These are phyloP conservation scores for Salvelinus alpinus DNA, from an alignment of 2,113 vertebrate species.

Conservation along the genomic window DNA sequence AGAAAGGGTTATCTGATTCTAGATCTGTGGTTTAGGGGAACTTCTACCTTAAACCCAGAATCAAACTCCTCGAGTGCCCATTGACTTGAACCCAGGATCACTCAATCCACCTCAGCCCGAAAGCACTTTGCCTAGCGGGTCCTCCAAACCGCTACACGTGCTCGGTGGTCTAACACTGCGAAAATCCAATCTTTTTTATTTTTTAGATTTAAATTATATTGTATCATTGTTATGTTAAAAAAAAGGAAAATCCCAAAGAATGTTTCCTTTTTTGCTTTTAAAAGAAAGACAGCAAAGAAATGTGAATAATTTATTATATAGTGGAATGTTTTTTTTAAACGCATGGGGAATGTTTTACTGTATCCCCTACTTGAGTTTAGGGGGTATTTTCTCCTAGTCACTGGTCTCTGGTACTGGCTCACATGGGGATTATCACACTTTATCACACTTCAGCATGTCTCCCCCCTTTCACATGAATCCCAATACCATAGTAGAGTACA, in stretches of 20 bases:
- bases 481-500: no score
- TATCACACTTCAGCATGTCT: neutral
- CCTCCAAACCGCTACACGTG: neutral
- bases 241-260: slow-evolving; percentile 25
- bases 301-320: slow-evolving; percentile 30
- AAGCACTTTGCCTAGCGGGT: slow-evolving; percentile 15
- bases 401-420: neutral
- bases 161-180: slow-evolving; percentile 5
- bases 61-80: neutral
- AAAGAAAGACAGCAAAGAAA: slow-evolving; percentile 4
- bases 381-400: slow-evolving; percentile 2
- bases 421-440: neutral
- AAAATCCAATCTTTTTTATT: neutral
- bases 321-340: slow-evolving; percentile 35
- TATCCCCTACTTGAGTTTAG: slow-evolving; percentile 11
- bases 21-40: neutral
- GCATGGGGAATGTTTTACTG: slow-evolving; percentile 54
- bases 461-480: no score
- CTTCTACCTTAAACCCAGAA: neutral
- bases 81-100: neutral
- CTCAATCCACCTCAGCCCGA: neutral
- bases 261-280: slow-evolving; percentile 18
- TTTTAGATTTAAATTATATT: slow-evolving; percentile 2
- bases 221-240: slow-evolving; percentile 10
- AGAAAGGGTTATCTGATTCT: no score